Evolutionary conservation across 2,888 invertebrate genomes (phyloP), one percentile per base, ranked within the genome.

Genomic region (Panopea generosa): DNA sequence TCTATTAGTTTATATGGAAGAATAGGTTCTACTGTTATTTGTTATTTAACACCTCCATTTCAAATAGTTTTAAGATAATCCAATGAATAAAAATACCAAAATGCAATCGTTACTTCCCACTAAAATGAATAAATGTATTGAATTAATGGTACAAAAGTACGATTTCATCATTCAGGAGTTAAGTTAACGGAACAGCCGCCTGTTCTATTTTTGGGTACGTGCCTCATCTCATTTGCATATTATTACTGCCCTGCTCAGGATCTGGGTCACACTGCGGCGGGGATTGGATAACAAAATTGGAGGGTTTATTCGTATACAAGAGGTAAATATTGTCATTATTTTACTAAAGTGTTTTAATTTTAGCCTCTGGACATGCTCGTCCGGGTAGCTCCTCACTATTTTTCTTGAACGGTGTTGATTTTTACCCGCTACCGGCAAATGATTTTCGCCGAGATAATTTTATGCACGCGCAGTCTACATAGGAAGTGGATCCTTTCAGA

Each of bases 161-260:
- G n/a, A n/a, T n/a, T n/a, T n/a, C n/a, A n/a, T n/a, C n/a, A n/a
- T n/a, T n/a, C 11, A 33, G 33, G 11, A 33, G 33, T 33, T 33
- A 4, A 33, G 33, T 49, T 18, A 38, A 49, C 22, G 53, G 27
- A 71, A 71, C 65, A 71, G 71, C 71, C 65, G 22, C 3, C 47
- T 60, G 43, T 61, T 65, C 77, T 73, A 77, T 73, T 77, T 77
- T 77, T 62, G 77, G 77, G 55, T 38, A 50, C 61, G 65, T 77
- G 77, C 69, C 70, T 73, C 73, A 77, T 55, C 77, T 77, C 73
- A 77, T 77, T 77, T 77, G 77, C 77, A 77, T 73, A 73, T 77
- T 62, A 73, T 77, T 69, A 55, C 50, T 65, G 68, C 67, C 68
- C 59, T 73, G 77, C 77, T 69, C 62, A 62, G 66, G 73, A 73